These are phyloP conservation scores for Dreissena polymorpha DNA, from an alignment of 1,140 invertebrate genomes.

Conservation along the genomic window DNA sequence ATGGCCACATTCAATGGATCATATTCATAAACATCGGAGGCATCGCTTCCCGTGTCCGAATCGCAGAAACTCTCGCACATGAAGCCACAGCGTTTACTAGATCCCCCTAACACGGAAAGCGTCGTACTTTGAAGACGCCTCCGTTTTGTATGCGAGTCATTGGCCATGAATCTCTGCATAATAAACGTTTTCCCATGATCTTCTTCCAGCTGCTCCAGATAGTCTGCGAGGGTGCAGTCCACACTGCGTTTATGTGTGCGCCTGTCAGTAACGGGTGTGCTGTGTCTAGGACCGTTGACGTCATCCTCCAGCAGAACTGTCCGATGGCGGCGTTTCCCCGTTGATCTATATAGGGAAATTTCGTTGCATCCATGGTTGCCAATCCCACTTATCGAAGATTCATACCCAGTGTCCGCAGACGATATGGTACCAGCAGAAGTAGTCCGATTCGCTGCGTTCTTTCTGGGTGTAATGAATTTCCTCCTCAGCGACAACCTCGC, in stretches of 20 bases:
- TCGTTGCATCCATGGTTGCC: not conserved
- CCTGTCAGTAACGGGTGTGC: conserved; percentile 13
- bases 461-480: conserved; percentile 3
- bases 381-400: not conserved
- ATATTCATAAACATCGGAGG: conserved; percentile 14
- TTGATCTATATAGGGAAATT: not conserved
- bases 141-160: not conserved
- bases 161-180: conserved; percentile 51
- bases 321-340: not conserved
- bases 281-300: conserved; percentile 19
- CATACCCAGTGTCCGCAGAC: conserved; percentile 45
- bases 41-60: not conserved
- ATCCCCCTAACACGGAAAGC: not conserved
- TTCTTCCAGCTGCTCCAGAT: conserved; percentile 14
- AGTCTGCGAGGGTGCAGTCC: conserved; percentile 3
- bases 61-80: not conserved
- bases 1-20: not conserved
- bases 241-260: conserved; percentile 2
- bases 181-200: conserved; percentile 30
- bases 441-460: not conserved
- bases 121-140: not conserved
- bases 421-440: conserved; percentile 29
- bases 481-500: conserved; percentile 7
- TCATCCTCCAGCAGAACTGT: not conserved
- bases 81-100: conserved; percentile 30